These are phyloP conservation scores for Sminthurinus signatus DNA, from an alignment of 1,140 invertebrate genomes.

Conservation along the genomic window DNA sequence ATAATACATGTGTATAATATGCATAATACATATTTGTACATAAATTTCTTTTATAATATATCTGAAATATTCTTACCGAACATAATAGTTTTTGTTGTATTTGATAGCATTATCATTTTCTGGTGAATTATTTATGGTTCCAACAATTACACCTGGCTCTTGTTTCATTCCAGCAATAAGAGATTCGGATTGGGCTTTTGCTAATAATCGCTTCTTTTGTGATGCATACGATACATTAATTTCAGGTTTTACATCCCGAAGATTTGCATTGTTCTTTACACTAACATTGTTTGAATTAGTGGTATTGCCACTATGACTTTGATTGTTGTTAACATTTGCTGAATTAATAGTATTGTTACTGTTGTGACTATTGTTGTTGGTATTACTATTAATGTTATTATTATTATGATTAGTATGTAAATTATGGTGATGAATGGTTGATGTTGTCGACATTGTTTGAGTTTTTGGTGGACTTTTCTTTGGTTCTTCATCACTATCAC, in stretches of 20 bases:
- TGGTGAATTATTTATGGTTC: background rate
- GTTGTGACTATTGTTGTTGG: too few species aligned
- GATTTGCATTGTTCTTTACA: slow-evolving; percentile 8
- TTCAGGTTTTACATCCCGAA: slow-evolving; percentile 38
- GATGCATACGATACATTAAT: slow-evolving; percentile 48
- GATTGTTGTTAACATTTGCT: slow-evolving; percentile 19
- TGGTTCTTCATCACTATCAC: slow-evolving; percentile 67
- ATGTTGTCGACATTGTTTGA: slow-evolving; percentile 31
- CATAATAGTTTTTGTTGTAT: slow-evolving; percentile 15
- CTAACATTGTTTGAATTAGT: background rate
- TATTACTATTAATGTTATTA: too few species aligned
- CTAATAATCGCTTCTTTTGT: slow-evolving; percentile 79
- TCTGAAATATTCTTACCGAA: background rate
- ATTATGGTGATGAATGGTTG: slow-evolving; percentile 4
- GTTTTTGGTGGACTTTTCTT: slow-evolving; percentile 51
- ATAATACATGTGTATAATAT: background rate
- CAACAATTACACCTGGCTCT: slow-evolving; percentile 32
- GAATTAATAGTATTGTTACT: too few species aligned
- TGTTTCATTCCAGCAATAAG: slow-evolving; percentile 47
- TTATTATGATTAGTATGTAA: too few species aligned
- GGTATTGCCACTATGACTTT: slow-evolving; percentile 6
- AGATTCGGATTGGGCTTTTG: slow-evolving; percentile 78
- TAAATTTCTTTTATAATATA: background rate
- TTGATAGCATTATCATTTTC: slow-evolving; percentile 18
- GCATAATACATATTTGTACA: background rate